Conservation (phyloP, 2,888 invertebrate genomes). For the Hermaeophaga mercurialis region DNA sequence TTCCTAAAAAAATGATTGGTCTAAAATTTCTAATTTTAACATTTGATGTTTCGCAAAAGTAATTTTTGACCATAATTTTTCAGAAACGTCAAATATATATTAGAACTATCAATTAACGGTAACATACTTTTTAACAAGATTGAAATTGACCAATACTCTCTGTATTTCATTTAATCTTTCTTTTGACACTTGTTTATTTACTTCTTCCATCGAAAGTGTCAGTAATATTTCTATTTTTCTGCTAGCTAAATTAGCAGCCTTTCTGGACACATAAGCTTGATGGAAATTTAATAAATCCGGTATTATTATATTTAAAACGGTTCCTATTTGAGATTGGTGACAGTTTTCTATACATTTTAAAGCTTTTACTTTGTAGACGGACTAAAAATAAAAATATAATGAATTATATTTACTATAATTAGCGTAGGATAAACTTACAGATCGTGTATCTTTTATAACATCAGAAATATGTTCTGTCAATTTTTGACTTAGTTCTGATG, state of each 20-base stretch:
- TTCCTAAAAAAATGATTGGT: no score
- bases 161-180: conserved; percentile 72
- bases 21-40: no score
- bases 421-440: conserved; percentile 15
- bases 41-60: no score
- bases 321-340: conserved; percentile 73
- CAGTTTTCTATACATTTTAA: conserved; percentile 72
- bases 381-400: conserved; percentile 55
- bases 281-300: conserved; percentile 70
- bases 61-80: no score
- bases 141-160: conserved; percentile 64
- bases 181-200: conserved; percentile 67
- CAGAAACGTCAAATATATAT: no score
- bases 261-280: conserved; percentile 69
- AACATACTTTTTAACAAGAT: conserved; percentile 66
- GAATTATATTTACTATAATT: neutral
- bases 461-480: conserved; percentile 66
- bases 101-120: no score
- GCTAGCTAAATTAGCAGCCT: conserved; percentile 75
- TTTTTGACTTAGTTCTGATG: conserved; percentile 70
- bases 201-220: conserved; percentile 65
- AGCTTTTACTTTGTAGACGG: conserved; percentile 70
- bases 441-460: conserved; percentile 8
- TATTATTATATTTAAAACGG: conserved; percentile 67
- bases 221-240: conserved; percentile 71